Evolutionary conservation across 1,140 invertebrate species (phyloP).

Genomic region (Drosophila ironensis): DNA sequence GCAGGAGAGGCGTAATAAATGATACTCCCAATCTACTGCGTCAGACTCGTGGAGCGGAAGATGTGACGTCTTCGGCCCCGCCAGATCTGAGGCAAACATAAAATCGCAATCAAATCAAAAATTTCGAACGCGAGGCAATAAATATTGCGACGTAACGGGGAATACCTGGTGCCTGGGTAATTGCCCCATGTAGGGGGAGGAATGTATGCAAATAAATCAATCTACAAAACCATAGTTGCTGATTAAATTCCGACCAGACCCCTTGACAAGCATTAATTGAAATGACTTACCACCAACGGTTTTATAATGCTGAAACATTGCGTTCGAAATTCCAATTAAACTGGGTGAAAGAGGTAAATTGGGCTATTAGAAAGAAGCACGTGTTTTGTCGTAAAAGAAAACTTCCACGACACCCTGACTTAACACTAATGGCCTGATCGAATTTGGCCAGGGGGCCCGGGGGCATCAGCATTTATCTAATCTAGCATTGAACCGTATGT

Average conservation of each 20-base stretch:
- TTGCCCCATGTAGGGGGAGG: slow-evolving; percentile 13
- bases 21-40: neutral
- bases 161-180: slow-evolving; percentile 21
- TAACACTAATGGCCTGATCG: slow-evolving; percentile 4
- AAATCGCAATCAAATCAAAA: slow-evolving; percentile 1
- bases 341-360: neutral
- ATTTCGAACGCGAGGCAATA: slow-evolving; percentile 12
- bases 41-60: neutral
- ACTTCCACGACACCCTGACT: slow-evolving; percentile 27
- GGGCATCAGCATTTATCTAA: slow-evolving; percentile 28
- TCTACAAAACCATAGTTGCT: slow-evolving; percentile 6
- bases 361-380: neutral
- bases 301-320: neutral
- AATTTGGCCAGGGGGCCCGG: neutral
- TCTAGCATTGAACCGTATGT: neutral
- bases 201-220: slow-evolving; percentile 1
- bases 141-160: slow-evolving; percentile 8
- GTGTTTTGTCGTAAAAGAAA: slow-evolving; percentile 5
- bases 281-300: too few species aligned
- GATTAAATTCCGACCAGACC: slow-evolving; percentile 1
- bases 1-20: slow-evolving; percentile 11
- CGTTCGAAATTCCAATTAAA: neutral
- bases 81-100: slow-evolving; percentile 4
- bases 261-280: neutral
- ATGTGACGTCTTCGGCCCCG: slow-evolving; percentile 9